Evolutionary conservation across 2,888 invertebrate genomes (phyloP).

Genomic region (Andrena marginata): DNA sequence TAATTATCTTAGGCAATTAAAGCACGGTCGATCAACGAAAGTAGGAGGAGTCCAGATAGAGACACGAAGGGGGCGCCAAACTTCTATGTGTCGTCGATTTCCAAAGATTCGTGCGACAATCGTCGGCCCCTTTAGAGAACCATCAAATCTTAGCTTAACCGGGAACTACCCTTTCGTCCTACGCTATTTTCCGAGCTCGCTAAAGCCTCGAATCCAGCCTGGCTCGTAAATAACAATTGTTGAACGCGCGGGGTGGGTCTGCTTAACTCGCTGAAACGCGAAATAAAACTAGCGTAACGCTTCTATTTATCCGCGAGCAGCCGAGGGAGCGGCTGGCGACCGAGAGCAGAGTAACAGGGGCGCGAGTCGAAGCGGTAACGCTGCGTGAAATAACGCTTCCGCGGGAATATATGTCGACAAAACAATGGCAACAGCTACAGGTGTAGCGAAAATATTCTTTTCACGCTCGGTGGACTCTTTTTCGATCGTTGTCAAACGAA

Average conservation of each 20-base stretch:
- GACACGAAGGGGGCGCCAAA: no score
- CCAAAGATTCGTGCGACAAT: no score
- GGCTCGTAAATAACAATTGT: conserved; percentile 16
- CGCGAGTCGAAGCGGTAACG: neutral
- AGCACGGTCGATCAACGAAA: neutral
- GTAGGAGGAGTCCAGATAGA: no score
- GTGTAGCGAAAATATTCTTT: neutral
- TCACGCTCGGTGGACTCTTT: neutral
- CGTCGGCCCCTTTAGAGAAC: neutral
- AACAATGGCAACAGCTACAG: neutral
- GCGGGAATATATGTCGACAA: neutral
- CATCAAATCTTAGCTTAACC: neutral
- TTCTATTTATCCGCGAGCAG: conserved; percentile 20
- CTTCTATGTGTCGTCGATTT: no score
- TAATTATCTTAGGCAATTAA: conserved; percentile 11
- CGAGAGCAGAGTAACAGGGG: neutral
- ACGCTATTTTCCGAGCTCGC: neutral
- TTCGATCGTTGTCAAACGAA: neutral
- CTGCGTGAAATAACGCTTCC: neutral
- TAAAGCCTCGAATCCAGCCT: neutral
- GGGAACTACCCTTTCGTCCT: no score
- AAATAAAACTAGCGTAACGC: conserved; percentile 25
- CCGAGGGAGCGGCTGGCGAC: no score
- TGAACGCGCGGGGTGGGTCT: neutral
- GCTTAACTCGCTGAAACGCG: conserved; percentile 33